Evolutionary conservation across 2,797 vertebrate genomes (phyloP), one percentile per base, ranked within the genome.

Genomic region (Acanthurus lineatus): DNA sequence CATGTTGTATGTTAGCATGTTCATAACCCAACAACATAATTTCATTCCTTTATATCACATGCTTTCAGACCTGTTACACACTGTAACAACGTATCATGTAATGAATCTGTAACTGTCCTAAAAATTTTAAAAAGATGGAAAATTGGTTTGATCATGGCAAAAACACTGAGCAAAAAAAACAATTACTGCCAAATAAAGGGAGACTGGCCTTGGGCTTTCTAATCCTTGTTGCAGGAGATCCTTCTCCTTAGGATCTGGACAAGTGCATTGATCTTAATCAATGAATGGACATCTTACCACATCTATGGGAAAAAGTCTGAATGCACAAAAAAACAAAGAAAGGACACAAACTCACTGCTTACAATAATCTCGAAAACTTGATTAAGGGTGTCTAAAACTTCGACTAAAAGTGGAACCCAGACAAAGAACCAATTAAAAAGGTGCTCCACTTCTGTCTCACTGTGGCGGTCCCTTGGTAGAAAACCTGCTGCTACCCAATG

Each of bases 361-460:
- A 53, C 45, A 66, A 59, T 2, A 32, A 25, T 2, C 25, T 51
- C 0, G 5, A 62, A 75, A 58, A 48, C 32, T 35, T 28, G 7
- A 62, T 7, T 66, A 15, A 52, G 38, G 32, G 2, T 22, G 42
- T 48, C 28, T 35, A n/a, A 80, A 79, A 32, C 47, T 73, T 28
- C 40, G 19, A 8, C 54, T 69, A 42, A 85, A 84, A 81, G 69
- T 11, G 60, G 45, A 77, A 47, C 35, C 19, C 47, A 49, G 85
- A 87, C 85, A 88, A 85, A 81, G 76, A 84, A 38, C 44, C 81
- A 88, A 89, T 91, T 89, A 89, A 79, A 74, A 83, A 88, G 81
- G 69, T 75, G 78, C 58, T 69, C 16, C 67, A 69, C 70, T 87
- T 73, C 56, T 60, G 82, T 76, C 72, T 73, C 12, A 19, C 56